Evolutionary conservation across 64 coral and sea anemone species (phyloP).

Genomic region (Pocillopora verrucosa): DNA sequence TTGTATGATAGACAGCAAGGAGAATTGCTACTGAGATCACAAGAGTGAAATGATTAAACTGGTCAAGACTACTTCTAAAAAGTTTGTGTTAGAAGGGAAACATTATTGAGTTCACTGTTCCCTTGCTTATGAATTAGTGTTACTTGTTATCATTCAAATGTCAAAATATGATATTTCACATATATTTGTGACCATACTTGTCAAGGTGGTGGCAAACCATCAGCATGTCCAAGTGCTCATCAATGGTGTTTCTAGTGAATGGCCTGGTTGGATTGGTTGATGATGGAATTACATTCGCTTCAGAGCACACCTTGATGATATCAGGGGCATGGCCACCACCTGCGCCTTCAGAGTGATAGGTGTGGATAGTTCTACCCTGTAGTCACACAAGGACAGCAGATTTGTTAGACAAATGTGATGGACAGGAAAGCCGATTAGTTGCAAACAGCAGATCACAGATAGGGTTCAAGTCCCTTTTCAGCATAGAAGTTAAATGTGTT

Average conservation of each 20-base stretch:
- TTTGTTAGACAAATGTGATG: too few relatives aligned
- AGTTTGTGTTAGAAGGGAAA: too few relatives aligned
- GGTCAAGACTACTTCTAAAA: too few relatives aligned
- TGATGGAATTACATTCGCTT: constrained; percentile 69
- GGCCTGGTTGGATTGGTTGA: constrained; percentile 81
- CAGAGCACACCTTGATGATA: constrained; percentile 73
- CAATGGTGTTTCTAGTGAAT: constrained; percentile 72
- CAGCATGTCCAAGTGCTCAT: constrained; percentile 82
- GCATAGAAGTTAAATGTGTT: too few relatives aligned
- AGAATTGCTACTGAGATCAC: too few relatives aligned
- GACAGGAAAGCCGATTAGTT: too few relatives aligned
- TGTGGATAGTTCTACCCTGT: constrained; percentile 79
- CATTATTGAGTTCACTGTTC: too few relatives aligned
- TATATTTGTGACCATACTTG: constrained; percentile 36
- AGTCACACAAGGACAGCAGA: background rate
- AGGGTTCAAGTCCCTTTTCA: too few relatives aligned
- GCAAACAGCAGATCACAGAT: too few relatives aligned
- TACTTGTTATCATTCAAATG: background rate
- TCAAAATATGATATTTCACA: background rate
- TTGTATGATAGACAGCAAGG: too few relatives aligned
- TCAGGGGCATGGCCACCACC: constrained; percentile 77
- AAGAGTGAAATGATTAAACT: too few relatives aligned
- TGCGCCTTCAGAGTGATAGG: constrained; percentile 72
- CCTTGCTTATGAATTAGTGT: background rate
- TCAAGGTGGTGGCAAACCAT: constrained; percentile 83